phyloP scores from a whole-genome alignment of 1,140 invertebrate species.

The Popillia japonica region DNA sequence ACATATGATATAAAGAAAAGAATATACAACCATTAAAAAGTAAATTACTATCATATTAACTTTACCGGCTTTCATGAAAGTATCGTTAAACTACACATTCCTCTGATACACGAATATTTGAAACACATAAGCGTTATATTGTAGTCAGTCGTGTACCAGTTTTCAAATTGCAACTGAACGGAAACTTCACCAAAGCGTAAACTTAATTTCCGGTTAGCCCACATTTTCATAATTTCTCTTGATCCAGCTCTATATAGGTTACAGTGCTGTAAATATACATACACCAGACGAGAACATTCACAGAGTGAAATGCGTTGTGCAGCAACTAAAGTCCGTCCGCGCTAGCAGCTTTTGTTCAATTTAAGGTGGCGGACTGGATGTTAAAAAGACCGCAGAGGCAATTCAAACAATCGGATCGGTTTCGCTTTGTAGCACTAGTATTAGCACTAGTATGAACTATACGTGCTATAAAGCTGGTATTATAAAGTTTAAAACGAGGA shows the following conservation, averaged over 20 bases:
- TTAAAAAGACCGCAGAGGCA: background rate
- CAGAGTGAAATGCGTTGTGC: background rate
- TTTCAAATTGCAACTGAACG: slow-evolving; percentile 21
- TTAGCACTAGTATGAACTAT: background rate
- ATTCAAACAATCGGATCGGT: slow-evolving; percentile 5
- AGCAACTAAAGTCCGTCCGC: background rate
- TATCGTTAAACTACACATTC: background rate
- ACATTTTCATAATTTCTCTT: slow-evolving; percentile 32
- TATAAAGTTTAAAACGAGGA: no score
- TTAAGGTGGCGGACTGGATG: background rate
- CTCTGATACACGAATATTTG: background rate
- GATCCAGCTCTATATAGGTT: background rate
- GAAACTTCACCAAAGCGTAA: slow-evolving; percentile 31
- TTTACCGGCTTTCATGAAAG: no score
- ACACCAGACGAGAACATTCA: background rate
- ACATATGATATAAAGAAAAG: no score
- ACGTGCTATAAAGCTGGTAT: no score
- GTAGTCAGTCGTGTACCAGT: background rate
- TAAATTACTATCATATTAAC: no score
- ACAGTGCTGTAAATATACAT: no score
- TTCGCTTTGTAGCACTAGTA: background rate
- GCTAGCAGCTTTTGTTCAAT: background rate
- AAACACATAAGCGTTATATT: background rate
- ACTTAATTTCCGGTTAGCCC: slow-evolving; percentile 31
- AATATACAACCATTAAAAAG: no score